A percentile compares a stretch with the other conserved stretches of the same genome.
Evolutionary conservation across 2,888 invertebrate species (phyloP).

Genomic region (Druceiella hillmani): DNA sequence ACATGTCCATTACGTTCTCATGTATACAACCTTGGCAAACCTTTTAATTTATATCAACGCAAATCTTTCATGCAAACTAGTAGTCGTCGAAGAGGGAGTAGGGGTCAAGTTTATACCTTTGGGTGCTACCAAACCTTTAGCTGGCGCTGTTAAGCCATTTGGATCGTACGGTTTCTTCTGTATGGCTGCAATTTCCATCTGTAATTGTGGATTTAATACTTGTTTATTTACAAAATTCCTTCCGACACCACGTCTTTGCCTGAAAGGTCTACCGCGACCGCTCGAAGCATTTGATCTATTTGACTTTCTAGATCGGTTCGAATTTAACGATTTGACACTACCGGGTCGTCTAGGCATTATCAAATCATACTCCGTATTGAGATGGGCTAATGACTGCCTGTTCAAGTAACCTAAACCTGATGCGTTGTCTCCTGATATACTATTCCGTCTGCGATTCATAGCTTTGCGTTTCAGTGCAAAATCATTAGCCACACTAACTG

Average conservation of each 20-base stretch:
- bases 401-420: conserved; percentile 40
- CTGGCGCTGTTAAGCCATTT: conserved; percentile 22
- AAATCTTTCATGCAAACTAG: conserved; percentile 46
- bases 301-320: conserved; percentile 31
- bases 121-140: conserved; percentile 29
- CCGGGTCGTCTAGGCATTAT: conserved; percentile 37
- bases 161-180: conserved; percentile 37
- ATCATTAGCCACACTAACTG: conserved; percentile 47
- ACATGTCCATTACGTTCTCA: no score
- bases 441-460: conserved; percentile 4
- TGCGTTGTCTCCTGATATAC: conserved; percentile 33
- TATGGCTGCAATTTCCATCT: conserved; percentile 44
- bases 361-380: conserved; percentile 38
- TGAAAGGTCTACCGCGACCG: conserved; percentile 37
- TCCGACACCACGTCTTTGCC: conserved; percentile 35
- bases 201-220: conserved; percentile 39
- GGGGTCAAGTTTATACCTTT: conserved; percentile 36
- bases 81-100: conserved; percentile 39
- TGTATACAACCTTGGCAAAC: no score
- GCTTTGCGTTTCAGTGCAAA: conserved; percentile 34
- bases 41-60: conserved; percentile 25
- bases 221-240: conserved; percentile 41
- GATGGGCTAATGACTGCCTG: conserved; percentile 37
- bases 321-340: conserved; percentile 43
- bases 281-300: conserved; percentile 35